Evolutionary conservation across 2,888 invertebrate species (phyloP).

Genomic region (Pristionchus arcanus): DNA sequence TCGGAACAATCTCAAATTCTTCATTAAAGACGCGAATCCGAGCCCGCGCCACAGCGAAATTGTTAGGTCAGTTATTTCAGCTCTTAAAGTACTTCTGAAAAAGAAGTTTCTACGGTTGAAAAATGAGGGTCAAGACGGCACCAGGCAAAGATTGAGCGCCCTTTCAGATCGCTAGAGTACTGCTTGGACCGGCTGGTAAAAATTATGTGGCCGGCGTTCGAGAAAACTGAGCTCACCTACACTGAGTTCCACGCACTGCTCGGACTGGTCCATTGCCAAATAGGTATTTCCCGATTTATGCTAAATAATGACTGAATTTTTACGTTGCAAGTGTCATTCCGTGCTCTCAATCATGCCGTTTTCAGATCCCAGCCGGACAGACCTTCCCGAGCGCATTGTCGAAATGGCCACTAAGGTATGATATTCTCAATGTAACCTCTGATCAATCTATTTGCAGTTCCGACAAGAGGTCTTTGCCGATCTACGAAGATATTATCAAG

Average conservation of each 20-base stretch:
- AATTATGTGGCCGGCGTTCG: neutral
- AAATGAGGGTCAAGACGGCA: too few relatives aligned
- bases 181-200: neutral
- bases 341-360: neutral
- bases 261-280: neutral
- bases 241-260: neutral
- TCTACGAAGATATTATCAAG: neutral
- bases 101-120: too few relatives aligned
- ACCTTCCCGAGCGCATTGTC: neutral
- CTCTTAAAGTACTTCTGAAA: too few relatives aligned
- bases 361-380: neutral
- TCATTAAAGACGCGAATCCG: conserved; percentile 3
- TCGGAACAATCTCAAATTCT: neutral
- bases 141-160: neutral
- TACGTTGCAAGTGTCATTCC: too few relatives aligned
- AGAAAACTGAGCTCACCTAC: neutral
- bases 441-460: too few relatives aligned
- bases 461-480: neutral
- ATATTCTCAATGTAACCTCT: too few relatives aligned
- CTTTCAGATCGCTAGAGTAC: neutral
- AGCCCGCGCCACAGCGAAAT: neutral
- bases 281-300: neutral
- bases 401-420: neutral
- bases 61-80: neutral
- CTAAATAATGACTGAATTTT: neutral